Percentiles rank a stretch among this genome's conserved stretches.
phyloP scores from a whole-genome alignment of 2,888 invertebrate species.

The Amaurobius ferox region DNA sequence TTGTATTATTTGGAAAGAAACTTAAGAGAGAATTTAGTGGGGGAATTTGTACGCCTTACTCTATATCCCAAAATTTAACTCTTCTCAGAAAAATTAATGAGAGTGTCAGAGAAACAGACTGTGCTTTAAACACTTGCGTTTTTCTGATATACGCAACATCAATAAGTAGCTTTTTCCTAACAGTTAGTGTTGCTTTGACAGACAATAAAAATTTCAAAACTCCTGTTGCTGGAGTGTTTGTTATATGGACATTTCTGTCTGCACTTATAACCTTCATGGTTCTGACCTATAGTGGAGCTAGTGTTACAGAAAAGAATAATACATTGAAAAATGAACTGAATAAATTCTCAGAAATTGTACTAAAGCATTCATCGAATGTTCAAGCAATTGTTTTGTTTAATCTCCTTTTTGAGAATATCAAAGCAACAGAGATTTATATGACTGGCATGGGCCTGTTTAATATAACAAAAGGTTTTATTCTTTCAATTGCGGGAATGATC shows the following conservation, averaged over 20 bases:
- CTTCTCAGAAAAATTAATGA: slow-evolving; percentile 7
- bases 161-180: slow-evolving; percentile 28
- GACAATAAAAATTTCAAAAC: slow-evolving; percentile 9
- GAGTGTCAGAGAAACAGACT: neutral
- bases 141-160: slow-evolving; percentile 14
- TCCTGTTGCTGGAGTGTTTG: neutral
- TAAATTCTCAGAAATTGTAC: slow-evolving; percentile 24
- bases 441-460: slow-evolving; percentile 42
- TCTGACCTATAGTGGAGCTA: slow-evolving; percentile 22
- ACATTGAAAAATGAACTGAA: slow-evolving; percentile 1
- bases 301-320: slow-evolving; percentile 10
- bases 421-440: slow-evolving; percentile 11
- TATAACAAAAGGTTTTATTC: slow-evolving; percentile 37
- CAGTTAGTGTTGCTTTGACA: slow-evolving; percentile 28
- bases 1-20: neutral
- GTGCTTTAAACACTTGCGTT: slow-evolving; percentile 10
- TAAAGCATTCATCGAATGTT: neutral
- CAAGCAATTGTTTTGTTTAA: slow-evolving; percentile 10
- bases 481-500: slow-evolving; percentile 26
- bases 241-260: neutral
- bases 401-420: slow-evolving; percentile 29
- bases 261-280: slow-evolving; percentile 11
- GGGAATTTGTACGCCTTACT: too few species aligned
- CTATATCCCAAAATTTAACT: slow-evolving; percentile 1
- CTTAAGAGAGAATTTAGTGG: slow-evolving; percentile 15